phyloP scores from a whole-genome alignment of 2,113 vertebrate genomes.

The Bubo blakistoni region DNA sequence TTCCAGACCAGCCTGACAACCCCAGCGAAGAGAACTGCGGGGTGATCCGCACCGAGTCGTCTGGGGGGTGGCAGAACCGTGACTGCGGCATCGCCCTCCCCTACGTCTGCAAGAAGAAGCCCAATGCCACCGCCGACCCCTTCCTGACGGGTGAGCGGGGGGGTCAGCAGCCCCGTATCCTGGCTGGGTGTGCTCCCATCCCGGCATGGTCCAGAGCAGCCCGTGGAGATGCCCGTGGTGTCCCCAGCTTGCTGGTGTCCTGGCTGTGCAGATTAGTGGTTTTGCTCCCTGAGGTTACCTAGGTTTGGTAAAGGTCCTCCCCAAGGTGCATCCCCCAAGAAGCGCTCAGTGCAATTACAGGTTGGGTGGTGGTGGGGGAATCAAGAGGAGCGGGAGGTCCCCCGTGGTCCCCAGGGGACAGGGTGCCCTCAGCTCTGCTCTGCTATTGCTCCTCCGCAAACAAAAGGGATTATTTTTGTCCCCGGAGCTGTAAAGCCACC shows the following conservation, averaged over 20 bases:
- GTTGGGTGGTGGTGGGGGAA: not conserved
- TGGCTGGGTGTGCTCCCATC: not conserved
- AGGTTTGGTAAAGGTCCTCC: not conserved
- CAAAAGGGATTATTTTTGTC: not conserved
- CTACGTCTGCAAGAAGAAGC: constrained; percentile 94
- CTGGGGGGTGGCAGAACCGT: constrained; percentile 90
- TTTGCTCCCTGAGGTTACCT: not conserved
- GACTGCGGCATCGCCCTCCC: constrained; percentile 90
- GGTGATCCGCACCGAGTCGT: constrained; percentile 90
- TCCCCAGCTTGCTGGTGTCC: not conserved
- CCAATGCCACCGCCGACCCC: constrained; percentile 81
- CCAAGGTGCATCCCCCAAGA: accelerated
- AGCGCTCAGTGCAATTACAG: accelerated
- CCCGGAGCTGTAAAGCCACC: not conserved
- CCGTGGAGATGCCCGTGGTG: not conserved
- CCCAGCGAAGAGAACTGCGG: constrained; percentile 91
- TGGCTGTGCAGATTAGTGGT: not conserved
- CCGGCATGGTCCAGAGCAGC: accelerated
- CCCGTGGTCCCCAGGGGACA: accelerated
- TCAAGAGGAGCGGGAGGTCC: not conserved
- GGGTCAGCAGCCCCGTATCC: not conserved
- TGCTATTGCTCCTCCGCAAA: not conserved
- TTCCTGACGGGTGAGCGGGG: constrained; percentile 72
- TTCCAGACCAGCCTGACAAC: constrained; percentile 88
- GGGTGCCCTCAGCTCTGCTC: not conserved